These are phyloP conservation scores for Apostichopus japonicus DNA, from an alignment of 35 echinoderm and acorn worm genomes.

Conservation along the genomic window DNA sequence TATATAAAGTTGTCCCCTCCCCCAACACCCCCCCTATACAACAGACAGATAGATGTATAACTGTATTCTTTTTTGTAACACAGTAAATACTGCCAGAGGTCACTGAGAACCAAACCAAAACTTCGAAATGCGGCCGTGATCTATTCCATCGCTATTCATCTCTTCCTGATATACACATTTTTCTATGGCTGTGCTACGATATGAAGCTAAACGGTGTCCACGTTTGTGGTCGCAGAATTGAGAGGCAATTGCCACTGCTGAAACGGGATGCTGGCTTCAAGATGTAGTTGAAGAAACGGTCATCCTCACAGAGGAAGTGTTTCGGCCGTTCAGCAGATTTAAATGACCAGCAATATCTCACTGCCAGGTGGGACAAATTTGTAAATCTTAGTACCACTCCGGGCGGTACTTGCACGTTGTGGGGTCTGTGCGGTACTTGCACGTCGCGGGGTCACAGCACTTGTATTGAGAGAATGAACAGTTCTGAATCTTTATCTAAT, in stretches of 20 bases:
- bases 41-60: not conserved
- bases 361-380: too few species aligned
- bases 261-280: not conserved
- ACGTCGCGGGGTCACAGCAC: too few species aligned
- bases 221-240: too few species aligned
- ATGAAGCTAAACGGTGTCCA: not conserved
- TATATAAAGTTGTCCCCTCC: not conserved
- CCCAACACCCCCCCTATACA: not conserved
- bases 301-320: not conserved
- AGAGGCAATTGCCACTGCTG: not conserved
- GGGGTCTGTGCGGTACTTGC: too few species aligned
- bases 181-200: constrained; percentile 27
- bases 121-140: constrained; percentile 26
- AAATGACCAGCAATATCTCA: too few species aligned
- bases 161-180: constrained; percentile 23
- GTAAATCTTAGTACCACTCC: too few species aligned
- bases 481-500: too few species aligned
- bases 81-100: constrained; percentile 57
- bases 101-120: constrained; percentile 13
- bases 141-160: constrained; percentile 26
- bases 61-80: not conserved
- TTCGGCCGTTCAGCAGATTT: too few species aligned
- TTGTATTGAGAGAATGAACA: too few species aligned
- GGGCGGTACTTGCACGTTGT: too few species aligned
- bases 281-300: not conserved